Conservation (phyloP, 1,140 invertebrate genomes). For the Achroia grisella region DNA sequence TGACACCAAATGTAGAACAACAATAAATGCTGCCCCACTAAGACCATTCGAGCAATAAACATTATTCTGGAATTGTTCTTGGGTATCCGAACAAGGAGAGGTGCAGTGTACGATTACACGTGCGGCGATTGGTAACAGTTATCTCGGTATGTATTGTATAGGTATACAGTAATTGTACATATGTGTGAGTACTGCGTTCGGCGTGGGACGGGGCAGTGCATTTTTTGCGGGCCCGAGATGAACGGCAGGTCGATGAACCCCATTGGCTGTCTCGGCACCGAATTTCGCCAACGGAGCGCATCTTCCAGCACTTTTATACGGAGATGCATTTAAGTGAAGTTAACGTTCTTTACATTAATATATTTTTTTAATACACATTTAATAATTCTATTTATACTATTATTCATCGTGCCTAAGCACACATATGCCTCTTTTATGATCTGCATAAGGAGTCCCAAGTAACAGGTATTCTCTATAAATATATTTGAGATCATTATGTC, state of each 20-base stretch:
- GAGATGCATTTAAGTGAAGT: slow-evolving; percentile 17
- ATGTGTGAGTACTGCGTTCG: slow-evolving; percentile 56
- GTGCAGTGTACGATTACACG: slow-evolving; percentile 39
- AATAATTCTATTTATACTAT: too few species aligned
- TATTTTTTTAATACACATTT: too few species aligned
- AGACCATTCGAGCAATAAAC: slow-evolving; percentile 22
- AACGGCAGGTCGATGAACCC: slow-evolving; percentile 57
- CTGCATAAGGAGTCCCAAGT: too few species aligned
- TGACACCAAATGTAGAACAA: slow-evolving; percentile 11
- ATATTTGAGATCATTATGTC: too few species aligned
- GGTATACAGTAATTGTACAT: slow-evolving; percentile 23
- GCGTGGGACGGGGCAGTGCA: slow-evolving; percentile 62
- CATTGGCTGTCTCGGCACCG: slow-evolving; percentile 54
- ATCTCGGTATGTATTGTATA: slow-evolving; percentile 28
- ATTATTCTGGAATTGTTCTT: slow-evolving; percentile 36
- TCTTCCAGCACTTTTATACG: slow-evolving; percentile 33
- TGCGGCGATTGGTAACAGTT: slow-evolving; percentile 39
- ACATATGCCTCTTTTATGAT: too few species aligned
- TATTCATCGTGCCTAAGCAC: too few species aligned
- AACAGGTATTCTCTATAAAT: too few species aligned
- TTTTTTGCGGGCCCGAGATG: slow-evolving; percentile 67
- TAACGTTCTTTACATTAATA: too few species aligned
- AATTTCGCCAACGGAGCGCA: slow-evolving; percentile 57
- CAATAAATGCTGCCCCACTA: slow-evolving; percentile 2
- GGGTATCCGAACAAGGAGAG: slow-evolving; percentile 27